Evolutionary conservation across 2,888 invertebrate genomes (phyloP).

Genomic region (Acanthosepion pharaonis): DNA sequence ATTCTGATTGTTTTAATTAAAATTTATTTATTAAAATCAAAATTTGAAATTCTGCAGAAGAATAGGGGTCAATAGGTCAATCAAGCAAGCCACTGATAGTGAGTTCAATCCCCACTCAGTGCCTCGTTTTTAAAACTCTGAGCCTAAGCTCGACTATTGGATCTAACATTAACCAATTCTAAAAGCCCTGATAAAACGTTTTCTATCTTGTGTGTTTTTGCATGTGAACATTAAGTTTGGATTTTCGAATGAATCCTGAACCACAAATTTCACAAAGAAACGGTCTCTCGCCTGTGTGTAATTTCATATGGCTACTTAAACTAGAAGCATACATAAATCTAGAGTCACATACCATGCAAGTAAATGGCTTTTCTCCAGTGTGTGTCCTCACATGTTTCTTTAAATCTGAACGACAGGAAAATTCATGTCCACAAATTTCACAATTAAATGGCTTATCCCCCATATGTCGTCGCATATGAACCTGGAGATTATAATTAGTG

Average conservation of each 20-base stretch:
- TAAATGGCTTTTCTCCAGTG: background rate
- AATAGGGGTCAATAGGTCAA: background rate
- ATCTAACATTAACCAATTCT: background rate
- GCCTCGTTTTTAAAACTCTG: too few relatives aligned
- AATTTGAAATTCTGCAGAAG: background rate
- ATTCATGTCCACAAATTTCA: background rate
- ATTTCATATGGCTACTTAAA: background rate
- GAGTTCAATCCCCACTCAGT: background rate
- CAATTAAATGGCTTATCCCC: background rate
- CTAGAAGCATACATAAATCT: conserved; percentile 33
- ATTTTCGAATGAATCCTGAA: background rate
- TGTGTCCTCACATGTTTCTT: conserved; percentile 1
- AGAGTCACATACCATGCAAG: background rate
- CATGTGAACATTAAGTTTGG: background rate
- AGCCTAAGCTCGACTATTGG: background rate
- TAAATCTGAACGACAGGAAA: background rate
- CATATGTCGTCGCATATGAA: background rate
- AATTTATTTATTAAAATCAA: background rate
- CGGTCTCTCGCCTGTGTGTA: background rate
- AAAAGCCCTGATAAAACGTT: background rate
- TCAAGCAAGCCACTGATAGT: background rate
- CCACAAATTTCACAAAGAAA: conserved; percentile 12
- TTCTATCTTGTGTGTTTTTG: background rate
- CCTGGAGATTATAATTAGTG: background rate
- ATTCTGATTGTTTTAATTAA: background rate